phyloP scores from a whole-genome alignment of 2,888 invertebrate species.

The Eupithecia subumbrata region DNA sequence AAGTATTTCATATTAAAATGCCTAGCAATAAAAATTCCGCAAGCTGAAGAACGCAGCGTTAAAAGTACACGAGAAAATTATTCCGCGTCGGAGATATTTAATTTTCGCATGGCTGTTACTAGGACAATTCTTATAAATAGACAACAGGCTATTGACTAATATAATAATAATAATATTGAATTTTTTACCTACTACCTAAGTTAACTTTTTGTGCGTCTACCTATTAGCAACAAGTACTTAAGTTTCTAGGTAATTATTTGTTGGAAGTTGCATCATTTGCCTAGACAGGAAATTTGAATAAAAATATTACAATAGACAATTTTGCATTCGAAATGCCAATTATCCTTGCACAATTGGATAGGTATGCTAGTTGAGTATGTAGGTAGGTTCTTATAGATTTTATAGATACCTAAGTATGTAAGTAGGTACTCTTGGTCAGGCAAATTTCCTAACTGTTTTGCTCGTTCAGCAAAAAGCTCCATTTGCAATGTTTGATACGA shows the following conservation, averaged over 20 bases:
- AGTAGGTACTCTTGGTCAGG: neutral
- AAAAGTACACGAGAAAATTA: neutral
- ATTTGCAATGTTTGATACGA: neutral
- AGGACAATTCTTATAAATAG: neutral
- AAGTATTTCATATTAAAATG: neutral
- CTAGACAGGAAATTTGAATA: constrained; percentile 8
- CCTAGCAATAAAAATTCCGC: neutral
- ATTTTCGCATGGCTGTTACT: neutral
- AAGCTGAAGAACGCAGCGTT: neutral
- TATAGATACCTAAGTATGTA: neutral
- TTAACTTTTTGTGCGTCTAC: neutral
- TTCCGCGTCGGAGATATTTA: neutral
- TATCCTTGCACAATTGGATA: neutral
- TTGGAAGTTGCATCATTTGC: neutral
- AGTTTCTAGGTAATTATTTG: neutral
- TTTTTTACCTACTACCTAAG: neutral
- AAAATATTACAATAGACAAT: constrained; percentile 9
- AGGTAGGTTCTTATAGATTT: neutral
- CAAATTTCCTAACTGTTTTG: neutral
- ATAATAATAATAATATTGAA: neutral
- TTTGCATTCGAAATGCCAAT: neutral
- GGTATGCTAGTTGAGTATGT: neutral
- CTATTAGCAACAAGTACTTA: neutral
- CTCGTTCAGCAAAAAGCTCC: neutral
- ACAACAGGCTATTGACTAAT: neutral